Base-by-base conservation (phyloP, 2,888 invertebrate species). In the Lissonota sp. region DNA sequence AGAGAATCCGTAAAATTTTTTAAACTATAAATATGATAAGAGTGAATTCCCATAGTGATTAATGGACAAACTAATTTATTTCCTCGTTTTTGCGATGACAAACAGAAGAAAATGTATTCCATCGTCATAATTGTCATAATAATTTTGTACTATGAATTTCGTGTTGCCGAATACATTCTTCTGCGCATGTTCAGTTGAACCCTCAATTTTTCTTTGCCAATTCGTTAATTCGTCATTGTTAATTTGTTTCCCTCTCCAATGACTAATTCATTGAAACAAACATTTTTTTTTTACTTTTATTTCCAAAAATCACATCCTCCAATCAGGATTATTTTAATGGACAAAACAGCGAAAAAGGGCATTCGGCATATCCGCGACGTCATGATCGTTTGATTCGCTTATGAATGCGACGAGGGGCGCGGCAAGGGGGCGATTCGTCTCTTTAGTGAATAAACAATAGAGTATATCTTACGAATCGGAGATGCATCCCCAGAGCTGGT, bases 381-480 rank as follows among this genome's bases (percentile, higher is more conserved):
- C n/a, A n/a, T n/a, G 44, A 69, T 72, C 63, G 37, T 10, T 46
- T 12, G 42, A 12, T 10, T 46, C 7, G 44, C 63, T 73, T 26
- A 26, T 63, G 64, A 55, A 12, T 63, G 37, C 6, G 10, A 40
- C 16, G 12, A 12, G 44, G 8, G 39, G 63, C 57, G 6, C 1
- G 10, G 70, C 10, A 49, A 49, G 42, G n/a, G 53, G 10, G 60
- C 7, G 16, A 42, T n/a, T 26, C 16, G 12, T 4, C 4, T 39
- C 37, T 71, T 14, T 16, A 39, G 42, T 72, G 69, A 75, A 84
- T 84, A 85, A 86, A 88, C 87, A 88, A 88, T 87, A 87, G 85
- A 69, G 72, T 62, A 51, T 78, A 51, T 78, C 77, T 77, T 60
- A n/a, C 57, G 77, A 64, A 70, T 73, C 73, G 46, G 7, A 70